Percentiles rank a stretch among this genome's conserved stretches.
phyloP scores from a whole-genome alignment of 2,797 vertebrate species.

The Agapornis canus region DNA sequence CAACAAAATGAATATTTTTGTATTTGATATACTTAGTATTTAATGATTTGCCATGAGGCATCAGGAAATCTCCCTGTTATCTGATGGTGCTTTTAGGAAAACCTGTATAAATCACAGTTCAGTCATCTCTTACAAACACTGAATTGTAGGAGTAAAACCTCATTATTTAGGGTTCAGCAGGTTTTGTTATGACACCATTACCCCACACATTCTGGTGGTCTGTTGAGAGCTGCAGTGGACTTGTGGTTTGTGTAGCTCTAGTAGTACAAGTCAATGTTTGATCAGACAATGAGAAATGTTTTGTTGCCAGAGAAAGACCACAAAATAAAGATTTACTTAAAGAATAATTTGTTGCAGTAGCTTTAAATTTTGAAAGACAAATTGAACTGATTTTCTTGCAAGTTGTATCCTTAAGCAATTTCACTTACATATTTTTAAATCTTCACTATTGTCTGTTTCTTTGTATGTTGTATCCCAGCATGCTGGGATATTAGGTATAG shows the following conservation, averaged over 20 bases:
- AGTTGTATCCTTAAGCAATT: neutral
- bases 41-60: neutral
- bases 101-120: neutral
- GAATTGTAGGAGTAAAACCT: neutral
- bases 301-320: neutral
- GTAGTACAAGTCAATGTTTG: neutral
- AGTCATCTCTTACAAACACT: neutral
- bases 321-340: neutral
- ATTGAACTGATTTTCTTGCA: neutral
- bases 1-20: slow-evolving; percentile 2
- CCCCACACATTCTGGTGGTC: neutral
- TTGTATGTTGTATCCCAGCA: neutral
- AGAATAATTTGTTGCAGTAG: neutral
- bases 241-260: neutral
- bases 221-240: neutral
- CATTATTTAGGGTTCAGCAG: neutral
- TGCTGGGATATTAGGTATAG: neutral
- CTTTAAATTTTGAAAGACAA: neutral
- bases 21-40: neutral
- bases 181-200: neutral
- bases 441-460: neutral
- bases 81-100: neutral
- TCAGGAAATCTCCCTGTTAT: neutral
- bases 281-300: neutral
- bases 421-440: neutral